These are phyloP conservation scores for Apodemia zela DNA, from an alignment of 2,888 invertebrate species.

Conservation along the genomic window DNA sequence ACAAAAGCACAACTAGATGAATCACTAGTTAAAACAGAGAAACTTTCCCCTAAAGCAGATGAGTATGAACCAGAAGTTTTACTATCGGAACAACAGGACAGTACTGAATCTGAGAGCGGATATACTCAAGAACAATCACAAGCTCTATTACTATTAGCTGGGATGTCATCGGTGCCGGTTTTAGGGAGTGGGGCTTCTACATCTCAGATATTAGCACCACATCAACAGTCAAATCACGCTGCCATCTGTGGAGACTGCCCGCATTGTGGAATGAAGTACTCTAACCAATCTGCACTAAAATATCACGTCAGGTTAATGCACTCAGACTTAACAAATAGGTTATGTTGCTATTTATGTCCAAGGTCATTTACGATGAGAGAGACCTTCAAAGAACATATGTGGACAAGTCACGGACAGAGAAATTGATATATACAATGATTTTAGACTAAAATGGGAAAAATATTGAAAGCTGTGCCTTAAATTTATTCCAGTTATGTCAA, in stretches of 20 bases:
- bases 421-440: conserved; percentile 57
- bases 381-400: conserved; percentile 85
- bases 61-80: conserved; percentile 75
- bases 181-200: conserved; percentile 60
- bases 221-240: conserved; percentile 71
- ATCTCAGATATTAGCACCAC: conserved; percentile 55
- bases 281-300: conserved; percentile 85
- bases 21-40: conserved; percentile 61
- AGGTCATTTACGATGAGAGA: conserved; percentile 85
- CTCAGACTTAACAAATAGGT: conserved; percentile 83
- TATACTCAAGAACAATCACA: conserved; percentile 64
- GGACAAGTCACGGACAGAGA: conserved; percentile 82
- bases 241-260: conserved; percentile 83
- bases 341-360: conserved; percentile 85
- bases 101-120: conserved; percentile 54
- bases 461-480: conserved; percentile 55
- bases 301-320: conserved; percentile 85
- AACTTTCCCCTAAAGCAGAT: conserved; percentile 69
- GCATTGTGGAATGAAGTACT: conserved; percentile 85
- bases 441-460: conserved; percentile 5
- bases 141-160: conserved; percentile 58
- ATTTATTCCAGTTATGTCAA: conserved; percentile 23
- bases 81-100: conserved; percentile 68
- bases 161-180: conserved; percentile 60
- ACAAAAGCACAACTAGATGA: conserved; percentile 53